These are phyloP conservation scores for Sitophilus oryzae DNA, from an alignment of 1,140 invertebrate species.

Conservation along the genomic window DNA sequence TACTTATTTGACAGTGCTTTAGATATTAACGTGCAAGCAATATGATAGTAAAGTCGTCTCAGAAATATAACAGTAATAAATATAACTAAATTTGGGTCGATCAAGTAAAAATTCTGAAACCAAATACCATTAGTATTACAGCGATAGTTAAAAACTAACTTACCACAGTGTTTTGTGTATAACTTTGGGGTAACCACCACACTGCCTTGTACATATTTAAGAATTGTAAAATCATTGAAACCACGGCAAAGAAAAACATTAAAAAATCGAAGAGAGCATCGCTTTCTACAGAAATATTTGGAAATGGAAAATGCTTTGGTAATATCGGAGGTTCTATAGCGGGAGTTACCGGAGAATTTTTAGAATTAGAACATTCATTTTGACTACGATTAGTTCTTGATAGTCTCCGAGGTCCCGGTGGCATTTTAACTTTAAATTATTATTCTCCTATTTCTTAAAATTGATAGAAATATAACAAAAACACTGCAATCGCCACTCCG, in stretches of 20 bases:
- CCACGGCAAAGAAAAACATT: conserved; percentile 72
- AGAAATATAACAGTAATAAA: conserved; percentile 77
- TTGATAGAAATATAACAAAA: no score
- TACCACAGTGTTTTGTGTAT: conserved; percentile 83
- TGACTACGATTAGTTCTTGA: conserved; percentile 6
- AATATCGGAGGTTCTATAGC: conserved; percentile 37
- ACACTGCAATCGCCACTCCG: no score
- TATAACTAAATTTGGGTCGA: conserved; percentile 78
- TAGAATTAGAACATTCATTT: background rate
- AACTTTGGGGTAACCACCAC: conserved; percentile 95
- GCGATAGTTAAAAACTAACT: conserved; percentile 4
- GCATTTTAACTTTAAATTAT: no score
- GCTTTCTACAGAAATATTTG: conserved; percentile 74
- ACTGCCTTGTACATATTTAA: conserved; percentile 91
- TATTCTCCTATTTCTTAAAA: no score
- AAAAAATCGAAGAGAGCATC: conserved; percentile 83
- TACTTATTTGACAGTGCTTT: conserved; percentile 28
- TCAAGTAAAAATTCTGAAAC: conserved; percentile 91
- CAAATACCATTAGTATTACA: conserved; percentile 7
- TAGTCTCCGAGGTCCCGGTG: conserved; percentile 7
- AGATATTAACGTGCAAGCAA: conserved; percentile 35
- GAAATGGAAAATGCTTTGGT: conserved; percentile 80
- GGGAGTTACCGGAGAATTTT: conserved; percentile 27
- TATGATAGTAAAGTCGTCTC: conserved; percentile 65
- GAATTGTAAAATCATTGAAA: conserved; percentile 76